These are phyloP conservation scores for Bostrychus sinensis DNA, from an alignment of 2,113 vertebrate genomes.

Conservation along the genomic window DNA sequence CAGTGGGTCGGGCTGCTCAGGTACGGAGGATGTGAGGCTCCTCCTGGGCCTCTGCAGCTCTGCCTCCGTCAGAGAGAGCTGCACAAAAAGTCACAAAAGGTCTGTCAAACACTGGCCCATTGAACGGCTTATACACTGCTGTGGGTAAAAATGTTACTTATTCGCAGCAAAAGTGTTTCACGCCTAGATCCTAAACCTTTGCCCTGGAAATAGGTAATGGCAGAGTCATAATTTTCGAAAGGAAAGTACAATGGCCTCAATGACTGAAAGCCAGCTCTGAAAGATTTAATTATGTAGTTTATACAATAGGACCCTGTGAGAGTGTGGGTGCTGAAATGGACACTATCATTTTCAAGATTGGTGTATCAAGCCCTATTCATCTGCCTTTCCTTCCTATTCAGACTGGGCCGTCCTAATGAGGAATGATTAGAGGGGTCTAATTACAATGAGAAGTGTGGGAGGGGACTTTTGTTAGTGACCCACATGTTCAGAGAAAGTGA, in stretches of 20 bases:
- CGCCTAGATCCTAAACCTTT: neutral
- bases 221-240: constrained; percentile 1
- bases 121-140: neutral
- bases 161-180: constrained; percentile 12
- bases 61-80: constrained; percentile 76
- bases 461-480: constrained; percentile 17
- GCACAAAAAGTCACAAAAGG: constrained; percentile 11
- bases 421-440: constrained; percentile 42
- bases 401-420: constrained; percentile 32
- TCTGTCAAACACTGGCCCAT: neutral
- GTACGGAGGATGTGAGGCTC: constrained; percentile 67
- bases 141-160: constrained; percentile 8
- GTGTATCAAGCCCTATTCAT: constrained; percentile 43
- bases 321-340: constrained; percentile 47
- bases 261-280: constrained; percentile 12
- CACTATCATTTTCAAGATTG: constrained; percentile 57
- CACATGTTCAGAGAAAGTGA: neutral
- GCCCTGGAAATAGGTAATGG: constrained; percentile 15
- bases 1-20: constrained; percentile 56
- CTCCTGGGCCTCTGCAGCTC: constrained; percentile 61
- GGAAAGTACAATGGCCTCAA: constrained; percentile 20
- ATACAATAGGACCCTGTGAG: constrained; percentile 31
- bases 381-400: constrained; percentile 39
- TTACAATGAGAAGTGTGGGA: constrained; percentile 42
- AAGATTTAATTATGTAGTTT: constrained; percentile 40